Evolutionary conservation across 1,140 invertebrate species (phyloP).

Genomic region (Drosophila malerkotliana): DNA sequence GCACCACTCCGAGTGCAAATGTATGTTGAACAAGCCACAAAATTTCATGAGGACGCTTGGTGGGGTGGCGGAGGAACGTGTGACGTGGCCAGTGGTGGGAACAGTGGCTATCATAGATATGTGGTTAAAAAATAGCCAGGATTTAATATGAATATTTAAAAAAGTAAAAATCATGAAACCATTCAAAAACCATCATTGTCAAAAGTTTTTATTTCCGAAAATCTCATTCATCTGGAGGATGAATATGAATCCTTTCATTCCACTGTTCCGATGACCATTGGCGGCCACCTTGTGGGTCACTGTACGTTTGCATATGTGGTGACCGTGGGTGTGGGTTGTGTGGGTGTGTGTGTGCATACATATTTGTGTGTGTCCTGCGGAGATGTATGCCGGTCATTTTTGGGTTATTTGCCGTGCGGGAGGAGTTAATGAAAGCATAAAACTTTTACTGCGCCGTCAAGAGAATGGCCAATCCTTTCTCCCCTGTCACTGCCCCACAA

Average conservation of each 20-base stretch:
- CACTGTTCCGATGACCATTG: constrained; percentile 20
- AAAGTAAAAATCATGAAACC: not conserved
- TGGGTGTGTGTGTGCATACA: constrained; percentile 2
- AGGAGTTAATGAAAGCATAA: constrained; percentile 81
- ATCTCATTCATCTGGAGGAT: no score
- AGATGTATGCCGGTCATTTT: constrained; percentile 60
- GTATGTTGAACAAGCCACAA: constrained; percentile 77
- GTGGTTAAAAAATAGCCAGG: not conserved
- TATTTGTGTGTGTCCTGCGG: constrained; percentile 18
- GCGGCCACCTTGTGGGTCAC: constrained; percentile 9
- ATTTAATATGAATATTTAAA: not conserved
- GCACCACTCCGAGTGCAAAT: constrained; percentile 57
- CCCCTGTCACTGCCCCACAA: constrained; percentile 4
- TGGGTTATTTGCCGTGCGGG: constrained; percentile 53
- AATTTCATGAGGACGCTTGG: constrained; percentile 63
- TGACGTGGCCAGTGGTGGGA: constrained; percentile 33
- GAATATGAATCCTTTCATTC: not conserved
- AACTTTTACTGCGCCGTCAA: constrained; percentile 73
- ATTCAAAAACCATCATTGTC: not conserved
- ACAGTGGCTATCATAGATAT: constrained; percentile 17
- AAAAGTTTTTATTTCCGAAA: not conserved
- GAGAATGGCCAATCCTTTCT: constrained; percentile 21
- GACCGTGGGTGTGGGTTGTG: constrained; percentile 4
- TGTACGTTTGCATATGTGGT: constrained; percentile 62
- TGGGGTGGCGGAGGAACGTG: constrained; percentile 43